Evolutionary conservation across 1,140 invertebrate species (phyloP), one percentile per base, ranked within the genome.

Genomic region (Araneus ventricosus): DNA sequence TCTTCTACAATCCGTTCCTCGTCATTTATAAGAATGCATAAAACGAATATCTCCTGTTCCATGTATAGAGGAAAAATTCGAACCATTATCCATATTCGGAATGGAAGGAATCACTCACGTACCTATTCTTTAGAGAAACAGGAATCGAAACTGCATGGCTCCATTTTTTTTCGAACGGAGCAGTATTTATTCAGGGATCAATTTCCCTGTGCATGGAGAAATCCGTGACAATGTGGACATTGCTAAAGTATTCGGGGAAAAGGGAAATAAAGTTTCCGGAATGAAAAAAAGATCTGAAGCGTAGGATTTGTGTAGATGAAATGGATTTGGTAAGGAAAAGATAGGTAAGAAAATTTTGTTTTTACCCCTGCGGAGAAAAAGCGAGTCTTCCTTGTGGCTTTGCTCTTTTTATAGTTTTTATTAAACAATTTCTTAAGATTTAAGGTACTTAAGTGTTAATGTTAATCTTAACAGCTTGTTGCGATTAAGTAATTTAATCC

Each of bases 81-180:
- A 45, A 41, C 41, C 39, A n/a, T 41, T 52, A 45, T 84, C 41
- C 39, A 14, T 45, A 45, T 27, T 45, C 41, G 80, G 45, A 84
- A 84, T 84, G 41, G 80, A 41, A 84, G 20, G 41, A 84, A 84
- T 84, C 80, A 84, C 24, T 84, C 80, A 52, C 39, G 80, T n/a
- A 27, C 39, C 41, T 41, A 14, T 84, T 27, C 41, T 45, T 52
- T 27, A 3, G n/a, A 84, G 80, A 24, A 22, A 27, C n/a, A 24
- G 39, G 24, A 45, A 52, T 45, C 41, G 80, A 45, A 41, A 67
- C 24, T n/a, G 22, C 24, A 67, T 67, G 24, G 24, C 22, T 24
- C 41, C 39, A 41, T 84, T 41, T 45, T 27, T 82, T 84, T 39
- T 52, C 24, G 7, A 45, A 8, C n/a, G 3, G 27, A 75, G 27